A percentile compares a stretch with the other conserved stretches of the same genome.
Evolutionary conservation across 92 coral and sea anemone genomes (phyloP).

Genomic region (Galaxea fascicularis): DNA sequence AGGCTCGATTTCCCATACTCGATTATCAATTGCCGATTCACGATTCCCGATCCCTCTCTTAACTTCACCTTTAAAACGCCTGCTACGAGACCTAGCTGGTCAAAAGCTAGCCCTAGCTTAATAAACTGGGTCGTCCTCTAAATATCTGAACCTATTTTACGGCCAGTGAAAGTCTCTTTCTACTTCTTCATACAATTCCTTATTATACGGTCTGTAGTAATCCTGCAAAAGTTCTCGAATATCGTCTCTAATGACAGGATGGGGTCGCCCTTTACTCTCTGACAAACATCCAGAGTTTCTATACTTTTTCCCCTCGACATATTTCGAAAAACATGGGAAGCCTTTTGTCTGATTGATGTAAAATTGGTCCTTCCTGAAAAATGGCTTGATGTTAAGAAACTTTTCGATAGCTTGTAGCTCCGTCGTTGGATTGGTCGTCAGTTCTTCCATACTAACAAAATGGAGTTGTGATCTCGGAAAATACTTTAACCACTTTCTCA

Average conservation of each 20-base stretch:
- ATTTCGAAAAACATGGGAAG: conserved; percentile 56
- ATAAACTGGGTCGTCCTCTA: background rate
- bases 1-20: too few species aligned
- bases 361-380: conserved; percentile 55
- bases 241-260: conserved; percentile 56
- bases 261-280: conserved; percentile 60
- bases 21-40: too few species aligned
- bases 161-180: conserved; percentile 73
- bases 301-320: background rate
- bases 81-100: background rate
- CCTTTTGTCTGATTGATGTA: conserved; percentile 71
- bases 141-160: conserved; percentile 7
- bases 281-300: conserved; percentile 50
- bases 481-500: conserved; percentile 64
- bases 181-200: conserved; percentile 58
- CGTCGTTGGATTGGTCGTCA: conserved; percentile 50
- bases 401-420: conserved; percentile 68
- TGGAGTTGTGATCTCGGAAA: conserved; percentile 72
- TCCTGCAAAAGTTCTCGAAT: conserved; percentile 47
- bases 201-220: conserved; percentile 68
- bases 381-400: conserved; percentile 61
- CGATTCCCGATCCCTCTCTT: too few species aligned
- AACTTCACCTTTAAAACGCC: too few species aligned
- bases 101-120: background rate
- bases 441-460: conserved; percentile 70